phyloP scores from a whole-genome alignment of 2,888 invertebrate species.

The Acanthosepion esculentum region DNA sequence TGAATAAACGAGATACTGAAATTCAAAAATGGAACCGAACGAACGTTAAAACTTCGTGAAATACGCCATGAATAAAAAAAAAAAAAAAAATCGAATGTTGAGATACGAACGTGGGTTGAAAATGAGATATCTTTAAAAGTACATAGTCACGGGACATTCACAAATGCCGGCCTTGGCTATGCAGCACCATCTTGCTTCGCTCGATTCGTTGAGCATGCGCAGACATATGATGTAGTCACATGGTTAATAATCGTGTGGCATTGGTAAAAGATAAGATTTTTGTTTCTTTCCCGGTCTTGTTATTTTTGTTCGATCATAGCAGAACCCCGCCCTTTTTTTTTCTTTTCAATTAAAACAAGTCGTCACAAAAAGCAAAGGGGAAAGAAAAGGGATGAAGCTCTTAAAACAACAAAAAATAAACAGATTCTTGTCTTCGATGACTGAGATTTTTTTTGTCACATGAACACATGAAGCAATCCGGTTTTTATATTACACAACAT shows the following conservation, averaged over 20 bases:
- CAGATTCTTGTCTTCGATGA: no score
- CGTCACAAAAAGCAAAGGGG: neutral
- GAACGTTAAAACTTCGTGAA: no score
- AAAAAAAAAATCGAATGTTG: neutral
- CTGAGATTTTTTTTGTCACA: neutral
- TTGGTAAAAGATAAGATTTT: neutral
- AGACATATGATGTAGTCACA: neutral
- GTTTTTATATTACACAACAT: neutral
- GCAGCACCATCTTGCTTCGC: neutral
- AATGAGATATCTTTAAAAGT: neutral
- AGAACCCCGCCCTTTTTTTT: neutral
- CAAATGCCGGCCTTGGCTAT: no score
- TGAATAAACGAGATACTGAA: no score
- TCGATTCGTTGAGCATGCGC: neutral
- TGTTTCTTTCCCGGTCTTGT: neutral
- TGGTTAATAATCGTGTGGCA: neutral
- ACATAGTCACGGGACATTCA: neutral
- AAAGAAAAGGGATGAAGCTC: neutral
- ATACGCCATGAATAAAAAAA: no score
- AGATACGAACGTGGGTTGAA: neutral
- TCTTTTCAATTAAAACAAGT: neutral
- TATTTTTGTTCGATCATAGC: neutral
- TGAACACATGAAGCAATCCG: no score
- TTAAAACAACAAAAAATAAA: no score
- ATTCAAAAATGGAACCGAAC: no score